Evolutionary conservation across 2,113 vertebrate genomes (phyloP), one percentile per base, ranked within the genome.

Genomic region (Gymnorhina tibicen): DNA sequence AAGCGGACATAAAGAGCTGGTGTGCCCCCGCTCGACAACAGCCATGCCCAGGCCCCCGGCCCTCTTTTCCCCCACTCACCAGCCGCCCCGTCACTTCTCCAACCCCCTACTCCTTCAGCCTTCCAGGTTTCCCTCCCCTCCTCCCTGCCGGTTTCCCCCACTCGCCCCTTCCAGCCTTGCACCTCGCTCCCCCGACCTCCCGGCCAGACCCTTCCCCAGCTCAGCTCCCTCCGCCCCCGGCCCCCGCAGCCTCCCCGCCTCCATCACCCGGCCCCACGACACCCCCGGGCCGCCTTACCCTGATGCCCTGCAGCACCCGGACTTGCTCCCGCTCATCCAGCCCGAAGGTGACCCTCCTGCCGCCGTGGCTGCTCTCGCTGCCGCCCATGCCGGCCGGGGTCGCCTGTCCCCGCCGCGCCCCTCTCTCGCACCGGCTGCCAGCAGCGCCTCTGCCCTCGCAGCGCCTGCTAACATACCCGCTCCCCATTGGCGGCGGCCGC

Each of bases 271-370:
- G 62, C 56, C 68, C 52, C 55, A 11, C 2, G 9, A 8, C 50
- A 21, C 27, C 39, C 35, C 13, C n/a, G 23, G 33, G 60, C 44
- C 56, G 42, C 85, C 98, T 98, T 98, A 99, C 99, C 99, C 98
- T 98, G 91, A 99, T 98, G 95, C 99, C 99, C 95, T 99, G 99
- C 94, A 99, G 97, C 92, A 99, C 98, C 46, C 98, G 99, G 95
- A 99, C 98, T 97, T 98, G 98, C 78, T 99, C 98, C 63, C 99
- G 98, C 90, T 99, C 98, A 68, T 99, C 98, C 97, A 98, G 74
- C 32, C 98, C 99, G 95, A 99, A 99, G n/a, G 99, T 98, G 91
- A 99, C 99, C 68, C 97, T 98, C 95, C 98, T 98, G 32, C 94
- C 93, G 91, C 98, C 97, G 1, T 93, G 89, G 83, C 98, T 98